Percentiles rank a stretch among this genome's conserved stretches.
phyloP scores from a whole-genome alignment of 2,888 invertebrate genomes.

The Hydraecia micacea region DNA sequence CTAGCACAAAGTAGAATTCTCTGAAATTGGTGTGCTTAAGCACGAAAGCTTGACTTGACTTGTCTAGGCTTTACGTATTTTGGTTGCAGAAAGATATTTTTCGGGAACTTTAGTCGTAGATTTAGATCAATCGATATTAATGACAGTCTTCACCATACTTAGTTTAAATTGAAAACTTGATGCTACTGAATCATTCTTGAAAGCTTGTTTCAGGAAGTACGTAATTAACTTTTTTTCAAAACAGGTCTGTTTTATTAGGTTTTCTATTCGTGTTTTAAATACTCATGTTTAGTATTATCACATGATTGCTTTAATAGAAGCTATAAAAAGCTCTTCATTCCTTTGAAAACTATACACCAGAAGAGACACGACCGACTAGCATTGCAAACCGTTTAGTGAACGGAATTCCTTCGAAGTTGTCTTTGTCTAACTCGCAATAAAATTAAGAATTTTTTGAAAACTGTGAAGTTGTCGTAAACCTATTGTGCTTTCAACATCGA shows the following conservation, averaged over 20 bases:
- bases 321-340: conserved; percentile 11
- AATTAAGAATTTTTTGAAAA: not conserved
- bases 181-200: not conserved
- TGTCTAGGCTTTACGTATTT: not conserved
- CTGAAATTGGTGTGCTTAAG: not conserved
- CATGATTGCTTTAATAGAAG: not conserved
- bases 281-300: not conserved
- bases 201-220: conserved; percentile 10
- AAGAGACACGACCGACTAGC: not conserved
- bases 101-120: not conserved
- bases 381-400: conserved; percentile 2
- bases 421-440: not conserved
- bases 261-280: conserved; percentile 8
- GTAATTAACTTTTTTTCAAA: no score
- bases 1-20: not conserved
- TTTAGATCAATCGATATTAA: not conserved
- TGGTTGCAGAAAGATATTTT: not conserved
- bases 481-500: not conserved
- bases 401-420: conserved; percentile 20
- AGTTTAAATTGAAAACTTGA: conserved; percentile 5
- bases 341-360: not conserved
- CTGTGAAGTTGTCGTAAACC: not conserved
- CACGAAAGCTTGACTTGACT: not conserved
- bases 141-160: not conserved
- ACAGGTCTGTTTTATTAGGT: not conserved